These are phyloP conservation scores for Mechanitis mazaeus DNA, from an alignment of 2,888 invertebrate species.

Conservation along the genomic window DNA sequence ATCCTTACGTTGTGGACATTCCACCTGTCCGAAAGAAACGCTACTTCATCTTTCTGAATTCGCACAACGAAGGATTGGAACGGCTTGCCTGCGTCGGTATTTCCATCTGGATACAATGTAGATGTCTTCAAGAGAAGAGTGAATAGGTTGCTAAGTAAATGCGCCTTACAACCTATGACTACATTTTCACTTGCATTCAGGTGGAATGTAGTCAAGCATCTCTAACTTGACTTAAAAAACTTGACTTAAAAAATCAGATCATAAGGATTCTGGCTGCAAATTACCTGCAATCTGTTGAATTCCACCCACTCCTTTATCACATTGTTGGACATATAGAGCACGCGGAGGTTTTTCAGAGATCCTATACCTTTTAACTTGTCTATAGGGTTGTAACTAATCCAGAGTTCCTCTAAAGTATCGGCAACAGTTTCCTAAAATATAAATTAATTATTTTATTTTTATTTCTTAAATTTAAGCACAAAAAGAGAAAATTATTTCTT, in stretches of 20 bases:
- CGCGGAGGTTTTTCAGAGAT: constrained; percentile 85
- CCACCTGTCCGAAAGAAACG: too few species aligned
- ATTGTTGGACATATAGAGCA: constrained; percentile 89
- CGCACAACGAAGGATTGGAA: too few species aligned
- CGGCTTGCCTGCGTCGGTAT: too few species aligned
- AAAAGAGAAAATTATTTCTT: constrained; percentile 35
- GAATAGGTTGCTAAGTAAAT: too few species aligned
- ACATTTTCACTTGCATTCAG: too few species aligned
- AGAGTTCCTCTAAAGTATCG: constrained; percentile 92
- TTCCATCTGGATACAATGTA: too few species aligned
- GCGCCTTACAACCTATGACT: too few species aligned
- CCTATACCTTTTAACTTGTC: constrained; percentile 93
- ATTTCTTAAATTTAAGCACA: not conserved
- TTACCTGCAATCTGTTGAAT: constrained; percentile 76
- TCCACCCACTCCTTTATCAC: constrained; percentile 92
- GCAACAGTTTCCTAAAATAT: constrained; percentile 84
- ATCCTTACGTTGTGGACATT: too few species aligned
- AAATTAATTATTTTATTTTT: not conserved
- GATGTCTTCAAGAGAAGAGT: too few species aligned
- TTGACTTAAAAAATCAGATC: not conserved
- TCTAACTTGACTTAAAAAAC: not conserved
- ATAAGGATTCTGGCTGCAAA: not conserved
- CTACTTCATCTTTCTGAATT: too few species aligned
- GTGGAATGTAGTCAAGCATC: too few species aligned
- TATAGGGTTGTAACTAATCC: constrained; percentile 95